Evolutionary conservation across 2,797 vertebrate genomes (phyloP), one percentile per base, ranked within the genome.

Genomic region (Galagoides demidoff): DNA sequence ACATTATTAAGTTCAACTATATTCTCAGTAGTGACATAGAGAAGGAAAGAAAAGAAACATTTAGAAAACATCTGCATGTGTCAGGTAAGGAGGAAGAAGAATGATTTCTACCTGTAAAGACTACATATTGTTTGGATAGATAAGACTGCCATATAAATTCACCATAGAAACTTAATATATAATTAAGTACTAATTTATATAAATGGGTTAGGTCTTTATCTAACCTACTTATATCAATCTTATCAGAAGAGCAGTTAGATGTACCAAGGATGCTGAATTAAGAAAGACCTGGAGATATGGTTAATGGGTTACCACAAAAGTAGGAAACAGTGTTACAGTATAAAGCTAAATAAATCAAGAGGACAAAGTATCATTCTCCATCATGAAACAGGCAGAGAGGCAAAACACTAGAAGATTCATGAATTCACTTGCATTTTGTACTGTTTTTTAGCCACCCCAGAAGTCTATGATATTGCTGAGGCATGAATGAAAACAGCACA

Each of bases 241-340:
- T 55, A 90, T 49, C 20, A 66, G n/a, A 92, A 88, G 73, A 81
- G 39, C 39, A 90, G 77, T 45, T 27, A 77, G 22, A 91, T 90
- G 61, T 25, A 63, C 6, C 61, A 55, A 55, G 61, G 45, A 90
- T 73, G n/a, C 82, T 74, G 55, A 94, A 37, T 43, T 39, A 45
- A 66, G 57, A 85, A 57, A 89, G 71, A 37, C 12, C 39, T 16
- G 39, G 57, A 68, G 25, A 29, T n/a, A 70, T 29, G 10, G 34
- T 29, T 39, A 92, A 84, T 73, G 45, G 82, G 59, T 31, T 45
- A 37, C 76, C 68, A 45, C 11, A 59, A 66, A 85, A 61, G 29
- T 63, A 52, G 0, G 1, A 77, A 61, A 37, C 29, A 55, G 27
- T 34, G 17, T 7, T 45, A 34, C 7, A n/a, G 66, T 31, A 45